Evolutionary conservation across 1,140 invertebrate genomes (phyloP), one percentile per base, ranked within the genome.

Genomic region (Drosophila nasuta): DNA sequence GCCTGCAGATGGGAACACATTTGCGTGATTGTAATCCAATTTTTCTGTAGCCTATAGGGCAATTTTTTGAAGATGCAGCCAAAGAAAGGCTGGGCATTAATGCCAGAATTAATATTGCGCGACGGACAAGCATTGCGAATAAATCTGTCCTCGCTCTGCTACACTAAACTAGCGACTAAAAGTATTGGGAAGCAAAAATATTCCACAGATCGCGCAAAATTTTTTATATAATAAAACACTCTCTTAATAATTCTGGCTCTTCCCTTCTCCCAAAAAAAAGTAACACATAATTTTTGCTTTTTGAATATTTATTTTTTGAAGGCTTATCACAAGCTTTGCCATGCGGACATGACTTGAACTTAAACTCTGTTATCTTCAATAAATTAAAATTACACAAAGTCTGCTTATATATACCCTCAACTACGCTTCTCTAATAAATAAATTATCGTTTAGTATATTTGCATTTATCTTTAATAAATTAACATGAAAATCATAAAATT

Each of bases 101-200:
- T 10, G 48, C n/a, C 28, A 67, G 28, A 66, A 87, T 77, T 1
- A 78, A 1, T 8, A 78, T 8, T 25, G 64, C 46, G 1, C 10
- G 54, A 3, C 20, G 20, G 17, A 67, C 35, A 38, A 79, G 15
- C 83, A 87, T 87, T 25, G 17, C 69, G 15, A 43, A 3, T 35
- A 5, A 56, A 30, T 48, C 20, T 38, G 52, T 72, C 62, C 72
- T 38, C 11, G 5, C 51, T 60, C 52, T 8, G 17, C 33, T 43
- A 25, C 41, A 60, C 48, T 58, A 60, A 51, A 33, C 33, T 71
- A 28, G 1, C 28, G 33, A 87, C 82, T 87, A 43, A 76, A 46
- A 60, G 7, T 10, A 64, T 48, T 35, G 25, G 6, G 35, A 8
- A 69, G 59, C 45, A 43, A 43, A 54, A 68, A 51, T 13, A 57